Conservation (phyloP, 2,888 invertebrate genomes). For the Drosophila colorata region DNA sequence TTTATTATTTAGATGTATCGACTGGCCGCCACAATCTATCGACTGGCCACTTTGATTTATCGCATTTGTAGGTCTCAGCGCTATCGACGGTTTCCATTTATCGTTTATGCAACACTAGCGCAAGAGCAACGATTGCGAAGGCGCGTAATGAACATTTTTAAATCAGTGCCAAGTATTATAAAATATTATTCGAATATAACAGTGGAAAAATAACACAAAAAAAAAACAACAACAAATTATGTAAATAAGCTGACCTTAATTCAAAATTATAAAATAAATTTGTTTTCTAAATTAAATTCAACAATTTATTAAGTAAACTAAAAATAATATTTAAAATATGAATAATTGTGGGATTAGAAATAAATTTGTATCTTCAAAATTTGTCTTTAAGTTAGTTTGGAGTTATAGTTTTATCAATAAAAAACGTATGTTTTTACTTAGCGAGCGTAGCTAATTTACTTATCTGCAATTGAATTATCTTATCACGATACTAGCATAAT, state of each 20-base stretch:
- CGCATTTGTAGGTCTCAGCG: neutral
- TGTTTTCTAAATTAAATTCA: too few relatives aligned
- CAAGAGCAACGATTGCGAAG: neutral
- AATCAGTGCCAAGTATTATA: slow-evolving; percentile 1
- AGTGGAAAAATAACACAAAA: too few relatives aligned
- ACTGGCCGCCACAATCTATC: slow-evolving; percentile 29
- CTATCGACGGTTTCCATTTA: slow-evolving; percentile 16
- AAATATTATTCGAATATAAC: neutral
- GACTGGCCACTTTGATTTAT: slow-evolving; percentile 21
- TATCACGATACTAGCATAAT: neutral
- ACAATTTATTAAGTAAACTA: too few relatives aligned
- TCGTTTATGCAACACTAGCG: slow-evolving; percentile 18
- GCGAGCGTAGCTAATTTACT: neutral
- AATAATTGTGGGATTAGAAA: too few relatives aligned
- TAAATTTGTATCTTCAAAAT: neutral
- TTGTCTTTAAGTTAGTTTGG: too few relatives aligned
- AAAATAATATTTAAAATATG: too few relatives aligned
- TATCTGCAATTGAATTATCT: neutral
- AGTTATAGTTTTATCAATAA: too few relatives aligned
- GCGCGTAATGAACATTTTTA: slow-evolving; percentile 23
- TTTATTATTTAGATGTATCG: slow-evolving; percentile 47
- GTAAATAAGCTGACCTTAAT: too few relatives aligned
- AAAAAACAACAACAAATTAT: too few relatives aligned
- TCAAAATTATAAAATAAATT: too few relatives aligned
- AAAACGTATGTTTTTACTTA: neutral